Conservation (phyloP, 2,797 vertebrate species). For the Podarcis siculus region DNA sequence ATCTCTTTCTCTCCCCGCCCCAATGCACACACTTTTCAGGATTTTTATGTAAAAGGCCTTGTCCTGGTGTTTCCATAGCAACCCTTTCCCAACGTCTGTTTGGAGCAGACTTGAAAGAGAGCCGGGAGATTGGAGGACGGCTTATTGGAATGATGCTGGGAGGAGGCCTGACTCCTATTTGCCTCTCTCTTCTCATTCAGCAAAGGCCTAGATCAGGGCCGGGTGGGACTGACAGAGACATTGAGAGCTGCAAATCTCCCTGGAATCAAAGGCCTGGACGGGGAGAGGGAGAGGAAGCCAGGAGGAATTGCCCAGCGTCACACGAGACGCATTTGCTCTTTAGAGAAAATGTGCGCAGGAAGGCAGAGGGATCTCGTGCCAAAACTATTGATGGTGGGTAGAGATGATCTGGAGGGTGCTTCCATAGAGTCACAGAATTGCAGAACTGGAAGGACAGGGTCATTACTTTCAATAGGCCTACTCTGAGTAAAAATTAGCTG, state of each 20-base stretch:
- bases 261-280: slow-evolving; percentile 54
- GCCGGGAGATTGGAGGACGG: background rate
- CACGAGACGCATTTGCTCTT: background rate
- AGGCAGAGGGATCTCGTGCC: background rate
- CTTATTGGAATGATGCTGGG: background rate
- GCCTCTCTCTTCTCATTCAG: background rate
- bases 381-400: background rate
- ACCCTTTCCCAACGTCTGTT: background rate
- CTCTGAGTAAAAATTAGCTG: too few relatives aligned
- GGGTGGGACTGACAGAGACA: slow-evolving; percentile 45
- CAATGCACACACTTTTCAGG: background rate
- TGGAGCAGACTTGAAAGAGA: slow-evolving; percentile 48
- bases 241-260: slow-evolving; percentile 58
- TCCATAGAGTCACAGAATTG: background rate
- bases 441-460: too few relatives aligned
- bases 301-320: background rate
- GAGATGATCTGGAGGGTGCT: background rate
- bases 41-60: background rate
- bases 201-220: background rate
- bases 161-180: background rate
- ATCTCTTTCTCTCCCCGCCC: too few relatives aligned
- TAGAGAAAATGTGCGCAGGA: background rate
- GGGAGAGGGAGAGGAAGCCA: slow-evolving; percentile 13
- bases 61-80: background rate
- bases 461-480: too few relatives aligned